These are phyloP conservation scores for Himalopsyche phryganea DNA, from an alignment of 1,140 invertebrate species.

Conservation along the genomic window DNA sequence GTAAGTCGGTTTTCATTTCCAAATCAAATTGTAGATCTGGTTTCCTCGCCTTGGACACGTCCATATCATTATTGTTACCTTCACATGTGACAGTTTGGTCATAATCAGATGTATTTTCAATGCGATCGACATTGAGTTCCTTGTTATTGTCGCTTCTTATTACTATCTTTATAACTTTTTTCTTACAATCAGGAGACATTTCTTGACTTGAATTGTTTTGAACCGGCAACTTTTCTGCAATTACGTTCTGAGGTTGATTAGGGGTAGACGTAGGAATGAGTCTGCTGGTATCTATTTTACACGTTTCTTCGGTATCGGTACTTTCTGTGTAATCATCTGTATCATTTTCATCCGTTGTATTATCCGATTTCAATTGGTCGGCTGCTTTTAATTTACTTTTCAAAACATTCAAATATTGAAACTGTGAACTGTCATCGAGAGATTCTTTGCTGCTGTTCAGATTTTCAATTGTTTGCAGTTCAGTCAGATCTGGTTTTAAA, in stretches of 20 bases:
- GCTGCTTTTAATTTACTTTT: not conserved
- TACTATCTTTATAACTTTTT: slow-evolving; percentile 20
- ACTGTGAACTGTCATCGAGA: slow-evolving; percentile 4
- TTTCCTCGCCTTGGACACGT: no score
- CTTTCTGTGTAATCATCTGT: slow-evolving; percentile 18
- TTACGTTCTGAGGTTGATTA: slow-evolving; percentile 13
- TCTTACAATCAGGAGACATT: not conserved
- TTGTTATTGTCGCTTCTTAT: slow-evolving; percentile 11
- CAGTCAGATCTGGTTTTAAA: slow-evolving; percentile 37
- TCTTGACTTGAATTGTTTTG: not conserved
- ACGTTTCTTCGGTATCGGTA: slow-evolving; percentile 26
- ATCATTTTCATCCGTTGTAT: not conserved
- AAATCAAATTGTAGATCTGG: slow-evolving; percentile 32
- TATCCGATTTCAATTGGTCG: not conserved
- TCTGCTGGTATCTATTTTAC: slow-evolving; percentile 11
- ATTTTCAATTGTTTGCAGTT: slow-evolving; percentile 12
- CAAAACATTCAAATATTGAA: not conserved
- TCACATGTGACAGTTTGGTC: not conserved
- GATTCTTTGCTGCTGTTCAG: slow-evolving; percentile 29
- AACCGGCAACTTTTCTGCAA: slow-evolving; percentile 12
- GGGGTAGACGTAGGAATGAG: slow-evolving; percentile 24
- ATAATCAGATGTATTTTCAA: not conserved
- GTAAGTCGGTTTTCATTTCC: slow-evolving; percentile 57
- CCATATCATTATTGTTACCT: slow-evolving; percentile 17
- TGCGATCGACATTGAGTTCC: not conserved